A percentile compares a stretch with the other conserved stretches of the same genome.
phyloP scores from a whole-genome alignment of 2,113 vertebrate species.

The Arothron firmamentum region DNA sequence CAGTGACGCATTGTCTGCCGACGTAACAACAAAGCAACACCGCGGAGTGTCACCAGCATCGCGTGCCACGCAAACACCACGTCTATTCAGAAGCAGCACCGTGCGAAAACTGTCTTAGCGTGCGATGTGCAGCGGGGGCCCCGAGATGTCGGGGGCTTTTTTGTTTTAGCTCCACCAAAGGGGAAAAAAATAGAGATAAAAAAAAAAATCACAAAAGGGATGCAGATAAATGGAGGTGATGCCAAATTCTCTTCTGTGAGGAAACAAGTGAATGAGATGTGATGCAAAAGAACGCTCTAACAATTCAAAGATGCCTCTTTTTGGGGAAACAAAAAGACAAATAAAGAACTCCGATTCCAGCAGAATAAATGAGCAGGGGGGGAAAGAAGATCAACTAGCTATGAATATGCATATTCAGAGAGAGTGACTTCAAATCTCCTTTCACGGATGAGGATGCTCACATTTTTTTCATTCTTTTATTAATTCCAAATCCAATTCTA shows the following conservation, averaged over 20 bases:
- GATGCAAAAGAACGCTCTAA: slow-evolving; percentile 47
- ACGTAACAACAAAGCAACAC: slow-evolving; percentile 65
- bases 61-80: slow-evolving; percentile 1
- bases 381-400: slow-evolving; percentile 46
- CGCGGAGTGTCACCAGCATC: slow-evolving; percentile 36
- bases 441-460: slow-evolving; percentile 53
- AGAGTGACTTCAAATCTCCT: slow-evolving; percentile 60
- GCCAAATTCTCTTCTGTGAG: slow-evolving; percentile 26
- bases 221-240: slow-evolving; percentile 32
- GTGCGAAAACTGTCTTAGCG: slow-evolving; percentile 46
- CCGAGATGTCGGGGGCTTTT: slow-evolving; percentile 48
- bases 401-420: slow-evolving; percentile 70
- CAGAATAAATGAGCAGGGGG: slow-evolving; percentile 57
- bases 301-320: slow-evolving; percentile 50
- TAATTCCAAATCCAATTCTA: slow-evolving; percentile 68
- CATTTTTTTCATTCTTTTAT: slow-evolving; percentile 46
- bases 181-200: too few species aligned
- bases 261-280: slow-evolving; percentile 44
- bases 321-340: slow-evolving; percentile 29
- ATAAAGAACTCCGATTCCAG: too few species aligned
- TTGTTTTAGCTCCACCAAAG: slow-evolving; percentile 50
- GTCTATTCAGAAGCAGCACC: slow-evolving; percentile 48
- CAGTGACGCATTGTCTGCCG: slow-evolving; percentile 49
- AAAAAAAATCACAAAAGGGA: slow-evolving; percentile 40
- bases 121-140: slow-evolving; percentile 25